phyloP scores from a whole-genome alignment of 2,113 vertebrate species.

The Fregata magnificens region DNA sequence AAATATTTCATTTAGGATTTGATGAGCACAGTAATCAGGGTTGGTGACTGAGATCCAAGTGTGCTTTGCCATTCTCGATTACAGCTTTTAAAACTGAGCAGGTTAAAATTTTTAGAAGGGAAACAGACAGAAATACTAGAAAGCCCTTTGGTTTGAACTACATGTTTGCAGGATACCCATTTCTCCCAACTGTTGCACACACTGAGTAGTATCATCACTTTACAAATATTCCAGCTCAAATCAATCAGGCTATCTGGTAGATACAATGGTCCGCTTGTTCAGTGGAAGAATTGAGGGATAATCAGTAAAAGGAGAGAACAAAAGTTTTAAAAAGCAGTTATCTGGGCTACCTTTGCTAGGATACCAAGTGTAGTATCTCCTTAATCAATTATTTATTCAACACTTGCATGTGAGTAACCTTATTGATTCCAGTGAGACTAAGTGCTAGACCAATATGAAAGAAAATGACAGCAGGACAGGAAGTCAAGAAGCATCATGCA shows the following conservation, averaged over 20 bases:
- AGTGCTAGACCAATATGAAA: constrained; percentile 47
- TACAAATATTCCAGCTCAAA: not conserved
- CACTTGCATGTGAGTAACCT: constrained; percentile 52
- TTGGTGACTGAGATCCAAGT: not conserved
- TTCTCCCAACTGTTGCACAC: not conserved
- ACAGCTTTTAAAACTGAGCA: not conserved
- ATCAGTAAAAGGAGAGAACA: not conserved
- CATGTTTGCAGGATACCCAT: not conserved
- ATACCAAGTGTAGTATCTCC: not conserved
- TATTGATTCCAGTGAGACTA: constrained; percentile 56
- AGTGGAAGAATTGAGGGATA: not conserved
- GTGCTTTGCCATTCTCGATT: not conserved
- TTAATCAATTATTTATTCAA: constrained; percentile 70
- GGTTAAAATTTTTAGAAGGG: not conserved
- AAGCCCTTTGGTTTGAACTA: not conserved
- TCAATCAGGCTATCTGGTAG: not conserved
- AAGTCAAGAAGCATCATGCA: constrained; percentile 48
- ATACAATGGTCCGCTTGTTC: not conserved
- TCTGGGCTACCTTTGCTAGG: not conserved
- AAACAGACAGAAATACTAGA: not conserved
- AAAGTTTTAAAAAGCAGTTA: not conserved
- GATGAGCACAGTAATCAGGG: not conserved
- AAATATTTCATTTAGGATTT: not conserved
- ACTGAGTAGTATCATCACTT: not conserved
- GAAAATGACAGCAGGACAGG: constrained; percentile 56